Conservation (phyloP, 1,140 invertebrate genomes). For the Saccostrea cuccullata region DNA sequence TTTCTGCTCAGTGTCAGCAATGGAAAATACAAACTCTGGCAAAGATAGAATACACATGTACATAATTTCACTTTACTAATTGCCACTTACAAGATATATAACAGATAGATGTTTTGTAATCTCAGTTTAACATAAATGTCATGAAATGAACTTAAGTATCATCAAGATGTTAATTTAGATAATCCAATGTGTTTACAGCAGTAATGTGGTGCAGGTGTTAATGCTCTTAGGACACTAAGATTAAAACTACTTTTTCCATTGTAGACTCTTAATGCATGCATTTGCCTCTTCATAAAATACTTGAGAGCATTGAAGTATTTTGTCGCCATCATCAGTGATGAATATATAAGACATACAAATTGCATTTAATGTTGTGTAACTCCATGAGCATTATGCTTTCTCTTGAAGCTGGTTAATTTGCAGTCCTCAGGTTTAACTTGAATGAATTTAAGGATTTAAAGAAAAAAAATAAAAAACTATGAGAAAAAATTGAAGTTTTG, state of each 20-base stretch:
- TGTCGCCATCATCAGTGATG: background rate
- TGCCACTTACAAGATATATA: constrained; percentile 4
- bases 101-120: background rate
- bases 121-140: background rate
- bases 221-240: background rate
- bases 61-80: constrained; percentile 2
- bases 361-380: too few species aligned
- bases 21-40: background rate
- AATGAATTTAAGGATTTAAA: too few species aligned
- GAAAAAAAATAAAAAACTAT: too few species aligned
- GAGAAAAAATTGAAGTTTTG: too few species aligned
- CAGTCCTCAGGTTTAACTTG: too few species aligned
- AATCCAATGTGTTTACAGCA: background rate
- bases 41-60: background rate
- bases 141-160: background rate
- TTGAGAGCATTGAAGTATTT: background rate
- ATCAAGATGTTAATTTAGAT: constrained; percentile 16
- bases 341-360: background rate
- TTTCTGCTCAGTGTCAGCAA: too few species aligned
- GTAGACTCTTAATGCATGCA: background rate
- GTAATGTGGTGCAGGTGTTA: background rate
- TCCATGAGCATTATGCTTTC: too few species aligned
- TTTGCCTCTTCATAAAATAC: background rate
- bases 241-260: background rate
- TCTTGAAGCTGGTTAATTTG: too few species aligned